phyloP scores from a whole-genome alignment of 2,113 vertebrate species.

The Dicentrarchus labrax region DNA sequence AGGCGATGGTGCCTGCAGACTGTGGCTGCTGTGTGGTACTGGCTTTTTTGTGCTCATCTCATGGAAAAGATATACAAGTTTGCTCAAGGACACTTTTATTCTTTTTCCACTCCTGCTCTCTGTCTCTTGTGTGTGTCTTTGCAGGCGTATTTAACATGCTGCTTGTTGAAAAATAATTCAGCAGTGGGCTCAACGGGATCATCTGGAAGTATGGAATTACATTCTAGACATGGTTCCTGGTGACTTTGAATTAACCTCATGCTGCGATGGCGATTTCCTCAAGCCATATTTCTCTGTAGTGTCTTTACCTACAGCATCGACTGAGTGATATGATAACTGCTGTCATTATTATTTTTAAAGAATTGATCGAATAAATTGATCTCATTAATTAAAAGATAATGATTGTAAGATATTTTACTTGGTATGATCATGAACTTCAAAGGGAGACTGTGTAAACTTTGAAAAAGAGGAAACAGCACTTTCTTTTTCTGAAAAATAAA shows the following conservation, averaged over 20 bases:
- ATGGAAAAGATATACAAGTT: slow-evolving; percentile 73
- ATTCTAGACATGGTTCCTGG: slow-evolving; percentile 64
- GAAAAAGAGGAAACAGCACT: neutral
- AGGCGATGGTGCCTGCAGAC: slow-evolving; percentile 65
- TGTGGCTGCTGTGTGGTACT: slow-evolving; percentile 61
- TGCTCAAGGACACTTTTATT: slow-evolving; percentile 73
- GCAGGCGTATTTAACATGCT: slow-evolving; percentile 59
- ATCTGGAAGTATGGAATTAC: slow-evolving; percentile 66
- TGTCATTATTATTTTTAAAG: slow-evolving; percentile 21
- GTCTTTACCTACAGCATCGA: slow-evolving; percentile 10
- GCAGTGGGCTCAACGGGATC: slow-evolving; percentile 59
- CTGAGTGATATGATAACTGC: neutral
- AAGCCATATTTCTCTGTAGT: slow-evolving; percentile 36
- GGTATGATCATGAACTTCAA: neutral
- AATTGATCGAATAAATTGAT: neutral
- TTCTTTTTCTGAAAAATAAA: neutral
- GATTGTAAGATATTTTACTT: neutral
- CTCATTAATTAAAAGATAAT: neutral
- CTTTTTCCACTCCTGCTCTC: slow-evolving; percentile 16
- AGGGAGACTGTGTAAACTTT: neutral
- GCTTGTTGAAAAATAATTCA: slow-evolving; percentile 61
- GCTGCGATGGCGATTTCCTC: slow-evolving; percentile 53
- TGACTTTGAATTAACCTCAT: slow-evolving; percentile 73
- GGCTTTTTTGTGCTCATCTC: slow-evolving; percentile 47
- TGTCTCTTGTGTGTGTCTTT: slow-evolving; percentile 32